phyloP scores from a whole-genome alignment of 1,140 invertebrate genomes.

The Metaphire vulgaris region DNA sequence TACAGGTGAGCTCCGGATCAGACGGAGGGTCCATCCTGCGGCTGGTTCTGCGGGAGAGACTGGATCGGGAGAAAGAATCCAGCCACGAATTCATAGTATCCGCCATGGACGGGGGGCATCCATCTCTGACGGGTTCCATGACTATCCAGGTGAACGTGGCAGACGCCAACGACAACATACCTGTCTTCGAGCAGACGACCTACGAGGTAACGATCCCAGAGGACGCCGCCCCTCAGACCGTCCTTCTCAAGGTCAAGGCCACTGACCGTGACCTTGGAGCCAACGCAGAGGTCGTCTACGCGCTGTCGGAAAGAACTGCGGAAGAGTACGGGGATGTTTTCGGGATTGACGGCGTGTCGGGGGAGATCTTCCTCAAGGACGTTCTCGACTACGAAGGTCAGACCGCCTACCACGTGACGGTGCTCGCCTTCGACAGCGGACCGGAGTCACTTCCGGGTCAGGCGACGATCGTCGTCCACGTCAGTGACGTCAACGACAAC shows the following conservation, averaged over 20 bases:
- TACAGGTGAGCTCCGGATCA: neutral
- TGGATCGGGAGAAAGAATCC: neutral
- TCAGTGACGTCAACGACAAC: slow-evolving; percentile 55
- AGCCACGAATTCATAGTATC: neutral
- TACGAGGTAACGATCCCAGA: slow-evolving; percentile 27
- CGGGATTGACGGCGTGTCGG: slow-evolving; percentile 16
- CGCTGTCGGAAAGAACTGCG: slow-evolving; percentile 59
- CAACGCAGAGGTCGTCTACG: slow-evolving; percentile 58
- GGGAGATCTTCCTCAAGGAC: slow-evolving; percentile 16
- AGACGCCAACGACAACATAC: slow-evolving; percentile 29
- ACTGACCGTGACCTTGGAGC: slow-evolving; percentile 41
- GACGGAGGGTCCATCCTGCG: neutral
- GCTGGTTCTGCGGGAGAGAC: neutral
- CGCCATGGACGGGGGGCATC: slow-evolving; percentile 7
- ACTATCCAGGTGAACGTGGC: slow-evolving; percentile 12
- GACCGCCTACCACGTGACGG: slow-evolving; percentile 11
- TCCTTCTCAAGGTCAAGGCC: slow-evolving; percentile 70
- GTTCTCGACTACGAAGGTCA: slow-evolving; percentile 25
- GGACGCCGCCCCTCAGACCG: slow-evolving; percentile 61
- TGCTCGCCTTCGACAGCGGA: slow-evolving; percentile 24
- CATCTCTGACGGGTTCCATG: slow-evolving; percentile 18
- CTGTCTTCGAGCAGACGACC: slow-evolving; percentile 16
- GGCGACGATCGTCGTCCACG: slow-evolving; percentile 50
- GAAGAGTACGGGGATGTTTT: slow-evolving; percentile 22
- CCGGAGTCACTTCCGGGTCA: slow-evolving; percentile 19